These are phyloP conservation scores for Cotesia congregata DNA, from an alignment of 2,888 invertebrate genomes.

Conservation along the genomic window DNA sequence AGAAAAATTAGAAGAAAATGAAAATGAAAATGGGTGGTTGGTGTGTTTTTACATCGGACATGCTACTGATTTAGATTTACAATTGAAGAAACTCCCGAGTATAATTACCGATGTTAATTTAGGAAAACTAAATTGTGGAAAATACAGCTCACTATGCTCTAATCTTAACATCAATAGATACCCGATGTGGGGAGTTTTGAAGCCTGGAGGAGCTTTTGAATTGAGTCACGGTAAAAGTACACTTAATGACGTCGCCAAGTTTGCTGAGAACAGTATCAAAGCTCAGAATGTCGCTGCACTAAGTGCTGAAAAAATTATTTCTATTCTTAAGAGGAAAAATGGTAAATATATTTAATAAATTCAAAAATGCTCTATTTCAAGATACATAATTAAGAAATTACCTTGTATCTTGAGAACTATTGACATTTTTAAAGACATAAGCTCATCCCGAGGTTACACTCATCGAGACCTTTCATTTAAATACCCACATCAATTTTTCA, in stretches of 20 bases:
- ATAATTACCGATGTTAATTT: conserved; percentile 73
- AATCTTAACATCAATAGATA: conserved; percentile 74
- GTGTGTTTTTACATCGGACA: conserved; percentile 74
- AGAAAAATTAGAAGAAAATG: conserved; percentile 51
- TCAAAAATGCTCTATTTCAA: too few species aligned
- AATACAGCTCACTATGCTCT: conserved; percentile 73
- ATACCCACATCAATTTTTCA: too few species aligned
- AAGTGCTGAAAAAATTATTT: conserved; percentile 75
- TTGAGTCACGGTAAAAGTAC: conserved; percentile 77
- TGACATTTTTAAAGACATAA: too few species aligned
- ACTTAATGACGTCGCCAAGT: conserved; percentile 75
- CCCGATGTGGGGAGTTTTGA: conserved; percentile 83
- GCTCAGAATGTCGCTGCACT: conserved; percentile 76
- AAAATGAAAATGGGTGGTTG: conserved; percentile 71
- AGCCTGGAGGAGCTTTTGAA: conserved; percentile 83
- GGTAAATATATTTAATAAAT: conserved; percentile 51
- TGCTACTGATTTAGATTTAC: conserved; percentile 72
- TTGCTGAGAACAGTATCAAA: conserved; percentile 76
- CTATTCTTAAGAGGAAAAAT: conserved; percentile 69
- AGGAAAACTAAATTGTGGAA: conserved; percentile 77
- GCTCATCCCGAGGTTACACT: too few species aligned
- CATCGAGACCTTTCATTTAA: too few species aligned
- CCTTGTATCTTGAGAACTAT: too few species aligned
- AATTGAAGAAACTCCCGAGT: conserved; percentile 76
- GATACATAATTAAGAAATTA: too few species aligned